Evolutionary conservation across 64 coral and sea anemone species (phyloP).

Genomic region (Dendronephthya gigantea): DNA sequence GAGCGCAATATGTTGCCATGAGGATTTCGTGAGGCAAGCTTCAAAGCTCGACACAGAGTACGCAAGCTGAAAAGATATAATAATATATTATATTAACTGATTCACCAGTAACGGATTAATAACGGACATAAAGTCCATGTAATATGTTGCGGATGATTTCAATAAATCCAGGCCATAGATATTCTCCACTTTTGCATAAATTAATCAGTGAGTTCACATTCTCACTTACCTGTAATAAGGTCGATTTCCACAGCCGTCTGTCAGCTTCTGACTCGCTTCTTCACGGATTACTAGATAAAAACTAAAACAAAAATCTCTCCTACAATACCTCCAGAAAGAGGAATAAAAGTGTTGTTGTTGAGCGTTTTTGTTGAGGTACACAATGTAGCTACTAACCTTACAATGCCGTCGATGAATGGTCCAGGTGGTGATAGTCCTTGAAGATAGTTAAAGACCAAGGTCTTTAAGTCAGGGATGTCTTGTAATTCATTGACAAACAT

Average conservation of each 20-base stretch:
- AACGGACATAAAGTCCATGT: too few relatives aligned
- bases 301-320: too few relatives aligned
- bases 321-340: too few relatives aligned
- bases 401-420: slow-evolving; percentile 75
- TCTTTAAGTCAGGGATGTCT: slow-evolving; percentile 65
- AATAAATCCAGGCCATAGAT: not conserved
- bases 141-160: not conserved
- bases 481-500: slow-evolving; percentile 88
- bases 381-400: slow-evolving; percentile 76
- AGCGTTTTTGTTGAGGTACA: not conserved
- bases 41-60: slow-evolving; percentile 66
- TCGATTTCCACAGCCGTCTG: slow-evolving; percentile 85
- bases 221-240: slow-evolving; percentile 81
- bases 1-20: slow-evolving; percentile 70
- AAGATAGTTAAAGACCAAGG: slow-evolving; percentile 71
- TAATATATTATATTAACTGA: too few relatives aligned
- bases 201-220: not conserved
- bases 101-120: too few relatives aligned
- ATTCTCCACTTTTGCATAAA: not conserved
- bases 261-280: slow-evolving; percentile 76
- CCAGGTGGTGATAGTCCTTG: slow-evolving; percentile 64
- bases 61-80: slow-evolving; percentile 48
- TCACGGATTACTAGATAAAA: slow-evolving; percentile 67
- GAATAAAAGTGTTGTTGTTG: too few relatives aligned
- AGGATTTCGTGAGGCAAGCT: slow-evolving; percentile 71